A percentile compares a stretch with the other conserved stretches of the same genome.
These are phyloP conservation scores for Promerops cafer DNA, from an alignment of 2,113 vertebrate genomes.

Conservation along the genomic window DNA sequence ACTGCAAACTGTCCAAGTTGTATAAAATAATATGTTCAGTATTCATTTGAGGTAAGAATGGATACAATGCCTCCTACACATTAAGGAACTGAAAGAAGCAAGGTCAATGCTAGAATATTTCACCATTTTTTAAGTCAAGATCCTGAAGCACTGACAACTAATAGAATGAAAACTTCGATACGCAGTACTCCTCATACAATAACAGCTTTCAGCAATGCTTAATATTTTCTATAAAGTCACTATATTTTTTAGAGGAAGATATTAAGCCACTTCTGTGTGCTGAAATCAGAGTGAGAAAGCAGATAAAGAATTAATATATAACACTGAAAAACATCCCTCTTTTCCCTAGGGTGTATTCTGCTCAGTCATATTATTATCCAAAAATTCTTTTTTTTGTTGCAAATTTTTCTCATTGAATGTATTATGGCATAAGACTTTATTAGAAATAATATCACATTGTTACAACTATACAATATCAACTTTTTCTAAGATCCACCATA, in stretches of 20 bases:
- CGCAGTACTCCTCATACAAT: background rate
- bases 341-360: background rate
- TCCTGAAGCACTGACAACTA: background rate
- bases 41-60: background rate
- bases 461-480: background rate
- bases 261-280: background rate
- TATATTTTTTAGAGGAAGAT: background rate
- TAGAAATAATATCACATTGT: background rate
- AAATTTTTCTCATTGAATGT: background rate
- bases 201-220: background rate
- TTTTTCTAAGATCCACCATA: background rate
- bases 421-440: background rate
- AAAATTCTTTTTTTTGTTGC: background rate
- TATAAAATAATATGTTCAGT: background rate
- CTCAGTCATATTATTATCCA: background rate
- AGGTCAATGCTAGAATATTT: background rate
- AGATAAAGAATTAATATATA: background rate
- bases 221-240: background rate
- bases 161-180: background rate
- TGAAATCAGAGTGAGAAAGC: background rate
- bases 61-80: background rate
- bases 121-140: background rate
- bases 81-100: background rate
- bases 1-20: background rate
- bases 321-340: background rate